Evolutionary conservation across 2,797 vertebrate species (phyloP).

Genomic region (Rallus crepitans): DNA sequence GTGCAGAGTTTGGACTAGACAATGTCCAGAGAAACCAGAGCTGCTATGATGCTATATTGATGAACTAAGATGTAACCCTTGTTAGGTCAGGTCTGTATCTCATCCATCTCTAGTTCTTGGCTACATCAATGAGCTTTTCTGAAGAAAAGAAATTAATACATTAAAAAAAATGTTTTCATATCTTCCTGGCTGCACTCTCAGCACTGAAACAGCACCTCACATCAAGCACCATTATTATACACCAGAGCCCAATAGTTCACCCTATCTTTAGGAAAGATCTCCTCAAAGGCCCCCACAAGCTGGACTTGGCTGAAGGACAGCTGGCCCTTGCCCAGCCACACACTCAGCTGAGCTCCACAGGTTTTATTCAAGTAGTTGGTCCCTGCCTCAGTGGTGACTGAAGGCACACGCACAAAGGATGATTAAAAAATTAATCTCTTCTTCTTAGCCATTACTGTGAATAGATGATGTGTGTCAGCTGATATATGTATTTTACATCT

Average conservation of each 20-base stretch:
- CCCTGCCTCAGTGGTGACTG: not conserved
- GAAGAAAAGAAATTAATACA: not conserved
- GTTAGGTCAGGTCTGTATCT: not conserved
- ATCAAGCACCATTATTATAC: conserved; percentile 7
- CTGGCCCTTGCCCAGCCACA: not conserved
- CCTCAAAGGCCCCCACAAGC: not conserved
- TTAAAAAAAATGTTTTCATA: conserved; percentile 5
- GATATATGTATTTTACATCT: conserved; percentile 33
- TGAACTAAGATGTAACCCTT: not conserved
- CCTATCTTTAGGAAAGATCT: not conserved
- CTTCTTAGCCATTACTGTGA: not conserved
- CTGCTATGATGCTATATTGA: not conserved
- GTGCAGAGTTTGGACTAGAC: not conserved
- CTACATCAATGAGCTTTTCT: not conserved
- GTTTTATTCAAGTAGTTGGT: not conserved
- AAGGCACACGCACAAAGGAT: not conserved
- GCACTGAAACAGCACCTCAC: not conserved
- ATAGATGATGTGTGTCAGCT: conserved; percentile 32
- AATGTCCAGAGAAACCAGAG: not conserved
- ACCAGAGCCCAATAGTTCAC: not conserved
- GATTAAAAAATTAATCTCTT: conserved; percentile 1
- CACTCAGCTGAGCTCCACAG: not conserved
- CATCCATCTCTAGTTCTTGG: conserved; percentile 32
- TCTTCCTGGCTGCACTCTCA: conserved; percentile 11
- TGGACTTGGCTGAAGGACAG: conserved; percentile 14